Evolutionary conservation across 2,113 vertebrate genomes (phyloP), one percentile per base, ranked within the genome.

Genomic region (Campylorhamphus procurvoides): DNA sequence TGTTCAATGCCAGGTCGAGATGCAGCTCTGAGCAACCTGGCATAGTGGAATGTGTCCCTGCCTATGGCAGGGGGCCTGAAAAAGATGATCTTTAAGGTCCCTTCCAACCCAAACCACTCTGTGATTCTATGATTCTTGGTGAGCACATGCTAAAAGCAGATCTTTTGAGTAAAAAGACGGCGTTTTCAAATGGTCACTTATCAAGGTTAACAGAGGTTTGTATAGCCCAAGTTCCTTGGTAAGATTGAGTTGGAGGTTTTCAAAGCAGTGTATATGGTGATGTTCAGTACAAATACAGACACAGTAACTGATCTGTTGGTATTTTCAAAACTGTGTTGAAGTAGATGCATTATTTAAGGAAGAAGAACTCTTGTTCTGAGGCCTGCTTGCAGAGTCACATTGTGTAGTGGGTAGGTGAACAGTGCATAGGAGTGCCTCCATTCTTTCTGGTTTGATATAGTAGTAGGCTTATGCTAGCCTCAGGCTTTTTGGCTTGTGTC

Each of bases 281-380:
- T 62, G 22, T 22, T 84, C 47, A 35, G 37, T 50, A 35, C 39
- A 42, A 49, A 40, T 49, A 39, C 29, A 79, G 52, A 33, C 11
- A 6, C 0, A 2, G 35, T 53, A 42, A 73, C 31, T 37, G 35
- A 0, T 64, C 31, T 12, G 31, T n/a, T 88, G 58, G 0, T 82
- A 10, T 37, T 83, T 68, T 68, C 23, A 76, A 91, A 90, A 52
- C 53, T 19, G 0, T 33, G 4, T 37, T 60, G 31, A 64, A 72
- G 37, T 22, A 40, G 62, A 8, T 50, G 22, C 9, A 5, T 33
- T 44, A n/a, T 90, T 78, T 87, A 53, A 60, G 42, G 67, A 46
- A 82, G 56, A 58, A 58, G n/a, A 64, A 8, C 12, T 56, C 8
- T 37, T 71, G 12, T 66, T 84, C 18, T 37, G 25, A 67, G 47